Evolutionary conservation across 2,797 vertebrate genomes (phyloP).

Genomic region (Tiaroga cobitis): DNA sequence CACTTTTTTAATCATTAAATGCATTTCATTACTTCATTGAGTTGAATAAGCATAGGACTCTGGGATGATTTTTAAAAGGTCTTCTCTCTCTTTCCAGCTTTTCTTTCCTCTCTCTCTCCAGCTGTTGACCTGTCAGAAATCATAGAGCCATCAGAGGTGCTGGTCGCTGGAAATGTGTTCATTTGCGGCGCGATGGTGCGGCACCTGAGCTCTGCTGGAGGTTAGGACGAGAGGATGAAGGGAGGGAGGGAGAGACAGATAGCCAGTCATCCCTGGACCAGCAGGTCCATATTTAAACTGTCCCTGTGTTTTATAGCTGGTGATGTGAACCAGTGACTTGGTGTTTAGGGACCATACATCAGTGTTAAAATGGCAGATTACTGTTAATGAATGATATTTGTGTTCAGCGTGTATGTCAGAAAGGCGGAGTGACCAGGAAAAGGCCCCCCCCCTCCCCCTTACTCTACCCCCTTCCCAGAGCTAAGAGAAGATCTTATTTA

Average conservation of each 20-base stretch:
- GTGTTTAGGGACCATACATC: conserved; percentile 81
- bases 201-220: conserved; percentile 76
- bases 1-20: neutral
- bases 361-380: conserved; percentile 90
- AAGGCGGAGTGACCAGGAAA: conserved; percentile 75
- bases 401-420: conserved; percentile 80
- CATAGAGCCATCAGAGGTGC: conserved; percentile 79
- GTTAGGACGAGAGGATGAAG: conserved; percentile 52
- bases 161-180: conserved; percentile 81
- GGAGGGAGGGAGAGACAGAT: conserved; percentile 75
- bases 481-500: conserved; percentile 49
- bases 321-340: conserved; percentile 76
- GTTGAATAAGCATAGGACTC: conserved; percentile 1
- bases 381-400: conserved; percentile 94
- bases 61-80: conserved; percentile 5
- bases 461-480: conserved; percentile 30
- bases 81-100: conserved; percentile 25
- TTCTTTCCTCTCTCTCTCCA: conserved; percentile 38
- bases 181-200: conserved; percentile 77
- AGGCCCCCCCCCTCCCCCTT: conserved; percentile 65
- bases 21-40: neutral
- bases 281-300: conserved; percentile 95
- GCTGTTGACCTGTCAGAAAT: conserved; percentile 75
- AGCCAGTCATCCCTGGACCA: conserved; percentile 81
- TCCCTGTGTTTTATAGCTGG: conserved; percentile 92